Percentiles rank a stretch among this genome's conserved stretches.
Evolutionary conservation across 2,113 vertebrate species (phyloP).

Genomic region (Elephantulus edwardii): DNA sequence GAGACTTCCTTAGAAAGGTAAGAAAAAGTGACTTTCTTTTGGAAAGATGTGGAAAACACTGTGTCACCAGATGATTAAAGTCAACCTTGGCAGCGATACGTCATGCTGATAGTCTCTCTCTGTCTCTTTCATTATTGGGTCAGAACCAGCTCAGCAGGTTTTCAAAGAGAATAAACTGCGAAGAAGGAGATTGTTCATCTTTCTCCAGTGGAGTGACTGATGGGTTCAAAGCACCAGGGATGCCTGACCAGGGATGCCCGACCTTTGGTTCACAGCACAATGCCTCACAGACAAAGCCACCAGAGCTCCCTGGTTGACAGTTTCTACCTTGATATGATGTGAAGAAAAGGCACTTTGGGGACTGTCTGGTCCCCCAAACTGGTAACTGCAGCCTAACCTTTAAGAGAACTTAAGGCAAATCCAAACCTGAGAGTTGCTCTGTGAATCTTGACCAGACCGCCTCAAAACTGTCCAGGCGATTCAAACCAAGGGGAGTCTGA

Average conservation of each 20-base stretch:
- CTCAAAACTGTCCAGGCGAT: background rate
- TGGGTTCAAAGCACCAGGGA: too few relatives aligned
- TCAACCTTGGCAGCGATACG: background rate
- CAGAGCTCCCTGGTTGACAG: too few relatives aligned
- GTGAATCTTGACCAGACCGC: background rate
- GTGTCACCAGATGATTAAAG: background rate
- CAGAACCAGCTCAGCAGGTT: too few relatives aligned
- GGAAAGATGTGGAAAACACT: background rate
- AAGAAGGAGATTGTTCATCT: too few relatives aligned
- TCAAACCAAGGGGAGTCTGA: background rate
- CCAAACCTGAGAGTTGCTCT: background rate
- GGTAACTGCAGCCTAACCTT: background rate
- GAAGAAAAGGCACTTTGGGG: background rate
- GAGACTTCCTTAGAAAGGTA: too few relatives aligned
- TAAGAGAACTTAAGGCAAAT: background rate
- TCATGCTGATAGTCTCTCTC: accelerated
- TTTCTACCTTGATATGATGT: background rate
- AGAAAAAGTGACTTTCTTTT: background rate
- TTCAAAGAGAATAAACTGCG: too few relatives aligned
- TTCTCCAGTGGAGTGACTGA: too few relatives aligned
- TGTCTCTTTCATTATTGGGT: too few relatives aligned
- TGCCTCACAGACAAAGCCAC: too few relatives aligned
- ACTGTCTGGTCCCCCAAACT: background rate
- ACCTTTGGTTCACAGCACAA: too few relatives aligned
- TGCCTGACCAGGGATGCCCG: too few relatives aligned